These are phyloP conservation scores for Urocynchramus pylzowi DNA, from an alignment of 2,113 vertebrate genomes.

Conservation along the genomic window DNA sequence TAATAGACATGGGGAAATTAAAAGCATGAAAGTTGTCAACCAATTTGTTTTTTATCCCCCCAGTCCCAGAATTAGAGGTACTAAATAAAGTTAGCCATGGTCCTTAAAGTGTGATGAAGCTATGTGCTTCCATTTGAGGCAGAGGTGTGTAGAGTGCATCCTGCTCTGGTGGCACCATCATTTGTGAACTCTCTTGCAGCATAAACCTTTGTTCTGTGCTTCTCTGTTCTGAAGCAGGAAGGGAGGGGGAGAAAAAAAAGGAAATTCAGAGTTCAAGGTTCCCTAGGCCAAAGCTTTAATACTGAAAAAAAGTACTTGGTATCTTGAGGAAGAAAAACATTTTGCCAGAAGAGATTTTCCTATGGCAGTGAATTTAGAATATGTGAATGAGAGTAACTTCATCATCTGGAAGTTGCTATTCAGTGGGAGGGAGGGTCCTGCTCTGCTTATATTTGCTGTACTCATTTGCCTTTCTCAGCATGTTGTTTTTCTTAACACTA, in stretches of 20 bases:
- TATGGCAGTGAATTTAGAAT: not conserved
- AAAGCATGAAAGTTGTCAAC: not conserved
- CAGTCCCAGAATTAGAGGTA: not conserved
- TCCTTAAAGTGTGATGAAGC: not conserved
- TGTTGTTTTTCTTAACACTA: not conserved
- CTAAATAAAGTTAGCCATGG: not conserved
- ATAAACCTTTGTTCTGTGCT: not conserved
- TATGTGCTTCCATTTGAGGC: not conserved
- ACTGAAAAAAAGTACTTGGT: not conserved
- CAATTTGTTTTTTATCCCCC: not conserved
- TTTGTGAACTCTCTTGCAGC: not conserved
- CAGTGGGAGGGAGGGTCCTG: not conserved
- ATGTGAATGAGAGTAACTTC: not conserved
- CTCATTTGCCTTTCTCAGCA: not conserved
- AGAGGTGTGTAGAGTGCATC: not conserved
- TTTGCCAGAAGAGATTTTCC: not conserved
- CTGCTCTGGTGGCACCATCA: not conserved
- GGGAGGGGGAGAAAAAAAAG: not conserved
- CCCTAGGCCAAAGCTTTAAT: not conserved
- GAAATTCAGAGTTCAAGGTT: not conserved
- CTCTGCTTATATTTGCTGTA: not conserved
- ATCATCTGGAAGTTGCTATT: not conserved
- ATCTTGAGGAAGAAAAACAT: not conserved
- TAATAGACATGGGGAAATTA: not conserved
- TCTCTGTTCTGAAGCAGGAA: not conserved